Conservation (phyloP, 2,888 invertebrate species). For the Heteromurus nitidus region DNA sequence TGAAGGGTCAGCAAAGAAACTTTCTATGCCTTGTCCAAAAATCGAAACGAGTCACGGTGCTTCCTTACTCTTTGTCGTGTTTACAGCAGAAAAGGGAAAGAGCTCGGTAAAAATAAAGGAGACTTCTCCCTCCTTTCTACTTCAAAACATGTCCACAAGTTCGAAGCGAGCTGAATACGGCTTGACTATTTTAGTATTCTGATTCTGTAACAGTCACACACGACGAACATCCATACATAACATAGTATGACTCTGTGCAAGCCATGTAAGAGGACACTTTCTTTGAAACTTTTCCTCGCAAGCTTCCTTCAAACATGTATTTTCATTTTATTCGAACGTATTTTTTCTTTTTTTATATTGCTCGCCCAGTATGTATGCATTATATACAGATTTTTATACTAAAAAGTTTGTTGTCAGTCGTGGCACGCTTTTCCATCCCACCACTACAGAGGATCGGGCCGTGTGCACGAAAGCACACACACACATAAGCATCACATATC, state of each 20-base stretch:
- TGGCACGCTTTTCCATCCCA: conserved; percentile 51
- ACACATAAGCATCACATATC: conserved; percentile 11
- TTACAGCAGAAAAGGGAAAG: background rate
- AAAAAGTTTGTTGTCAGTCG: conserved; percentile 57
- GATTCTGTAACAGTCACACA: conserved; percentile 58
- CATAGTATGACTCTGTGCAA: conserved; percentile 23
- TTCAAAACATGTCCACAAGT: too few species aligned
- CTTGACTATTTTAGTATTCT: conserved; percentile 61
- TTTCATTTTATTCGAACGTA: conserved; percentile 51
- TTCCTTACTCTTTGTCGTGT: conserved; percentile 6
- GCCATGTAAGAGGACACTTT: background rate
- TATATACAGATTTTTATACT: conserved; percentile 45
- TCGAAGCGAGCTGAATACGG: background rate
- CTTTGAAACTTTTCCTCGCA: conserved; percentile 6
- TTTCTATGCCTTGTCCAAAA: conserved; percentile 18
- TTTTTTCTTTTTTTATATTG: conserved; percentile 35
- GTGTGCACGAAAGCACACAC: background rate
- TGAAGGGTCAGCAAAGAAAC: conserved; percentile 36
- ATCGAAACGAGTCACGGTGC: too few species aligned
- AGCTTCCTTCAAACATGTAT: conserved; percentile 45
- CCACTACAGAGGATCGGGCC: conserved; percentile 7
- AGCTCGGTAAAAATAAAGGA: background rate
- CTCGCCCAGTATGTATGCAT: conserved; percentile 19
- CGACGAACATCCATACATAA: conserved; percentile 59
- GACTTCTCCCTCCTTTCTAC: background rate